Evolutionary conservation across 2,113 vertebrate species (phyloP), one percentile per base, ranked within the genome.

Genomic region (Mirza zaza): DNA sequence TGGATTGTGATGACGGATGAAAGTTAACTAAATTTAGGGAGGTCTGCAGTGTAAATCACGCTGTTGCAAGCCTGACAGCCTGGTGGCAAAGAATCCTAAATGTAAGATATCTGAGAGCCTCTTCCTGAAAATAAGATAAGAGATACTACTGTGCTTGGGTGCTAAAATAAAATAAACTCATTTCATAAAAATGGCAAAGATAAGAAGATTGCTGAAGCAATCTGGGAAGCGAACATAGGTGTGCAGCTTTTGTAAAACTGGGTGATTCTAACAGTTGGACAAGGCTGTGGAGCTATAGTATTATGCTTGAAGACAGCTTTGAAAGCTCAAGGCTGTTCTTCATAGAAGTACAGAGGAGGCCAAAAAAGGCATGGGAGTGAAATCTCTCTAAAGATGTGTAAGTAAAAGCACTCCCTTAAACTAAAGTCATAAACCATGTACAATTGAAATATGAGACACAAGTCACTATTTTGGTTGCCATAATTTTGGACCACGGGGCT

Each of bases 381-480:
- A 82, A 61, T 65, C 65, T 8, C 87, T 86, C 73, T 87, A 5
- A 45, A 87, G 97, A 70, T 55, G 84, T 92, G 79, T 85, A 3
- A 61, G 36, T 39, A 73, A 79, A 81, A 96, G 57, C 75, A 80
- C 39, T 82, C 32, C 42, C 82, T 92, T 87, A 79, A 87, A 57
- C 70, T 79, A 80, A 97, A 98, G 85, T 79, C 91, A 82, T 83
- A 95, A 92, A 88, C 71, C 82, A 45, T 3, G 61, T n/a, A 61
- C 84, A 76, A 71, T 34, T 42, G 95, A 95, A 93, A 94, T 92
- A 92, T 80, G 96, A 98, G 93, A 89, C 95, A 95, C 80, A 96
- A 97, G 93, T 97, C 93, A 91, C 95, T 94, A 39, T 91, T 97
- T 85, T 42, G 81, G 76, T 67, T 93, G 84, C 75, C 45, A 23